These are phyloP conservation scores for Notocelia uddmanniana DNA, from an alignment of 2,888 invertebrate species.

Conservation along the genomic window DNA sequence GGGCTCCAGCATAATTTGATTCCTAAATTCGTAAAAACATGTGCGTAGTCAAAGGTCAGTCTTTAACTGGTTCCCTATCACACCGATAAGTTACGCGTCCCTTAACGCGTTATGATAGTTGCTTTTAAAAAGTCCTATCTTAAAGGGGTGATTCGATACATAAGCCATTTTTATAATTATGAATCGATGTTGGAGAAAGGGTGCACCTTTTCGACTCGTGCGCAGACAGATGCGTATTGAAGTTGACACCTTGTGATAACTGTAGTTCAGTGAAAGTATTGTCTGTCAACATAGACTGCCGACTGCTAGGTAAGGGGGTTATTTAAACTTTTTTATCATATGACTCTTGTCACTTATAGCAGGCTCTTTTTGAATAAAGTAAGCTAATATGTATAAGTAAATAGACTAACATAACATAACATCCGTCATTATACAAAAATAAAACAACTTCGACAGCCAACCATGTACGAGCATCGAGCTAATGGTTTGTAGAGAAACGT, in stretches of 20 bases:
- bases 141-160: neutral
- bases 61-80: neutral
- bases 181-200: slow-evolving; percentile 8
- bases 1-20: neutral
- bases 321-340: too few relatives aligned
- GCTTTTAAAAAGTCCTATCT: neutral
- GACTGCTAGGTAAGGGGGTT: neutral
- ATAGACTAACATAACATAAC: too few relatives aligned
- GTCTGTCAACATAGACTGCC: neutral
- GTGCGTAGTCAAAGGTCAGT: neutral
- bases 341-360: too few relatives aligned
- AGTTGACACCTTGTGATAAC: slow-evolving; percentile 16
- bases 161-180: neutral
- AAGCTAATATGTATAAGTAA: too few relatives aligned
- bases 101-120: too few relatives aligned
- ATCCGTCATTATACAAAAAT: too few relatives aligned
- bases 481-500: too few relatives aligned
- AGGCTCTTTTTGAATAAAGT: too few relatives aligned
- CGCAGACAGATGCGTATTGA: slow-evolving; percentile 9
- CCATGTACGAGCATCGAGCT: too few relatives aligned
- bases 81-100: too few relatives aligned
- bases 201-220: slow-evolving; percentile 16
- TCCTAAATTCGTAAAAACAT: neutral
- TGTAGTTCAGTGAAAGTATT: slow-evolving; percentile 15
- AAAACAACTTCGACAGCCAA: too few relatives aligned